A percentile compares a stretch with the other conserved stretches of the same genome.
These are phyloP conservation scores for Acronicta aceris DNA, from an alignment of 2,888 invertebrate species.

Conservation along the genomic window DNA sequence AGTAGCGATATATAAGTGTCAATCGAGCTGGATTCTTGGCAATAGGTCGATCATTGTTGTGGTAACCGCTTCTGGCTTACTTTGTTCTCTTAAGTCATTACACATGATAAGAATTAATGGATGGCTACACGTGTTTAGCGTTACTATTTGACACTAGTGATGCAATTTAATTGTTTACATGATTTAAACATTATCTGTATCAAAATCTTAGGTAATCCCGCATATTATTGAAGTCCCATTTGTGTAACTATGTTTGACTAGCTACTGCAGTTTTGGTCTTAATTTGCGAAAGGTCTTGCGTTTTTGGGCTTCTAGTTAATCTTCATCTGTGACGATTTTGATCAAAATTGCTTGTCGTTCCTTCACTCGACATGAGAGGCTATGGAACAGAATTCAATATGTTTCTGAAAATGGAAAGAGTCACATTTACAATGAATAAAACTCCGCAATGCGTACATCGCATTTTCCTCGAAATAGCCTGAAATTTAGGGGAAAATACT, in stretches of 20 bases:
- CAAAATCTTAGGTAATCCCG: background rate
- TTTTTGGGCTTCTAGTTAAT: no score
- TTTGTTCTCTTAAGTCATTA: constrained; percentile 45
- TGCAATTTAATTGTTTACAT: constrained; percentile 18
- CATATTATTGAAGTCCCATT: constrained; percentile 22
- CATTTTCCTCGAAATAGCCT: constrained; percentile 35
- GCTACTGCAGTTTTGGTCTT: no score
- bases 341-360: no score
- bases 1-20: constrained; percentile 24
- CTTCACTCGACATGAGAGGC: no score
- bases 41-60: constrained; percentile 27
- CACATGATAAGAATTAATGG: constrained; percentile 36
- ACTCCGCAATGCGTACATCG: constrained; percentile 9
- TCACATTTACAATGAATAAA: constrained; percentile 11
- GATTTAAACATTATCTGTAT: background rate
- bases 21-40: constrained; percentile 33
- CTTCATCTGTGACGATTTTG: no score
- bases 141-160: constrained; percentile 37
- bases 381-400: no score
- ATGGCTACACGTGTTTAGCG: constrained; percentile 38
- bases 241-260: background rate
- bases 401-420: background rate
- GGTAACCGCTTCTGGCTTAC: constrained; percentile 33
- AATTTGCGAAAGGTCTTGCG: no score
- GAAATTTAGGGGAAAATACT: constrained; percentile 30